These are phyloP conservation scores for Callimorpha dominula DNA, from an alignment of 2,888 invertebrate species.

Conservation along the genomic window DNA sequence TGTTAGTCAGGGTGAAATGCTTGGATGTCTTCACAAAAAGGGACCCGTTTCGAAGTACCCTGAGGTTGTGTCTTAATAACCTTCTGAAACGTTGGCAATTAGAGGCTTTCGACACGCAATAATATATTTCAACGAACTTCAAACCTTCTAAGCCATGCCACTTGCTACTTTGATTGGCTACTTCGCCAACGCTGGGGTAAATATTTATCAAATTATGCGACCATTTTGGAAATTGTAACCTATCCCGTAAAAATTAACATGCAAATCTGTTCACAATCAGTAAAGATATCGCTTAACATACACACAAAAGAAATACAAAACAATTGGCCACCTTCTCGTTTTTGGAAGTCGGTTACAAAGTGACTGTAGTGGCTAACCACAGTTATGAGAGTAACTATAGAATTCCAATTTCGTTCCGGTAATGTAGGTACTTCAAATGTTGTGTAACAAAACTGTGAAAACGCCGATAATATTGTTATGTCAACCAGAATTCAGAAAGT, in stretches of 20 bases:
- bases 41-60: neutral
- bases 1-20: too few relatives aligned
- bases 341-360: neutral
- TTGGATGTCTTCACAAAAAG: neutral
- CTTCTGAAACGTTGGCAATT: neutral
- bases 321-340: neutral
- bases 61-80: neutral
- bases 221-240: neutral
- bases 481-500: constrained; percentile 23
- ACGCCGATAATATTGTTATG: constrained; percentile 25
- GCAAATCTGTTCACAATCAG: too few relatives aligned
- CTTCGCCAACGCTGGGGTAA: constrained; percentile 27
- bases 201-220: neutral
- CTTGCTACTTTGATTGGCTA: neutral
- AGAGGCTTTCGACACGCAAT: neutral
- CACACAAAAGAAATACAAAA: neutral
- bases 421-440: constrained; percentile 6
- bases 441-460: constrained; percentile 26
- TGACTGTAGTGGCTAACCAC: neutral
- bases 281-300: too few relatives aligned
- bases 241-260: neutral
- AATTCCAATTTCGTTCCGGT: neutral
- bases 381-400: constrained; percentile 24
- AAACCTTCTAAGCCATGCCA: neutral
- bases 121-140: neutral